These are phyloP conservation scores for Promerops cafer DNA, from an alignment of 2,113 vertebrate species.

Conservation along the genomic window DNA sequence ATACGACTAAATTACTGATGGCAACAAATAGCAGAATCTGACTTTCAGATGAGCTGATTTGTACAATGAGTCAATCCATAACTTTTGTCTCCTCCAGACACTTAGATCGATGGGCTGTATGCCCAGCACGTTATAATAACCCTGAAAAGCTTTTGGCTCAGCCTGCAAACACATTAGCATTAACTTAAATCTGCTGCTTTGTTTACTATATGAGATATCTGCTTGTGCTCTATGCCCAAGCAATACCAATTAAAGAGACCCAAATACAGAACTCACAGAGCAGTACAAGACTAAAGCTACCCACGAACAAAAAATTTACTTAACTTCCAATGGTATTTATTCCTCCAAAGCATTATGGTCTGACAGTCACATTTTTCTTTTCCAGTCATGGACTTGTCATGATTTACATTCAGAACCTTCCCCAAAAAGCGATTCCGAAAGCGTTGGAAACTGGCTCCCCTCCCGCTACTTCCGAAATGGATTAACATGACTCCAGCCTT, in stretches of 20 bases:
- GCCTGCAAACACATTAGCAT: conserved; percentile 67
- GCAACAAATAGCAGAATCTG: conserved; percentile 40
- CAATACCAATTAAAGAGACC: background rate
- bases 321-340: background rate
- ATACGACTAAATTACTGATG: conserved; percentile 25
- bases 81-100: conserved; percentile 65
- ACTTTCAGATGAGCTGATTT: conserved; percentile 40
- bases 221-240: conserved; percentile 24
- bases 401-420: background rate
- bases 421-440: background rate
- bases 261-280: background rate
- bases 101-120: conserved; percentile 61
- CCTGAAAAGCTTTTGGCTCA: conserved; percentile 66
- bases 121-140: conserved; percentile 67
- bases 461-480: background rate
- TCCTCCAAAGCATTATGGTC: background rate
- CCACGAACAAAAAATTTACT: background rate
- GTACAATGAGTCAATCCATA: conserved; percentile 59
- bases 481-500: background rate
- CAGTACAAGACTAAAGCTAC: background rate
- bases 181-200: conserved; percentile 68
- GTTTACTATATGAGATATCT: conserved; percentile 60
- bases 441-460: background rate
- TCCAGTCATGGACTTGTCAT: background rate
- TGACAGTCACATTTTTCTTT: background rate